Evolutionary conservation across 2,113 vertebrate species (phyloP).

Genomic region (Athene noctua): DNA sequence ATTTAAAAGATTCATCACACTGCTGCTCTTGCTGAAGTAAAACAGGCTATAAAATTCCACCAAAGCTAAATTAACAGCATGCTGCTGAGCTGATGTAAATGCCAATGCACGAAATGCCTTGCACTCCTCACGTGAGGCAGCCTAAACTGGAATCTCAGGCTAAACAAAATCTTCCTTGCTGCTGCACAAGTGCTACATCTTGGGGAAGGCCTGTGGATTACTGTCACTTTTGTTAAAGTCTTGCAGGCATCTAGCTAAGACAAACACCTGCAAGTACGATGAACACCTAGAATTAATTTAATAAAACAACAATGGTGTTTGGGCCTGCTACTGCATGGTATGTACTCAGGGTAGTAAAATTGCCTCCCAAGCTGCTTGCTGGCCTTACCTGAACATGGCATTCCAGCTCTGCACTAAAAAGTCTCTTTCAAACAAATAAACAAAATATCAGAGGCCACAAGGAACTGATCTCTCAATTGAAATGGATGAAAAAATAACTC

Average conservation of each 20-base stretch:
- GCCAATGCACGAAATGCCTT: neutral
- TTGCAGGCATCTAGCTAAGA: neutral
- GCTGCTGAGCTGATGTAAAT: neutral
- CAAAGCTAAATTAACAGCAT: neutral
- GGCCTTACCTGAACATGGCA: neutral
- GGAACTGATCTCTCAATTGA: neutral
- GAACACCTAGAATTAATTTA: neutral
- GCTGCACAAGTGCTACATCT: neutral
- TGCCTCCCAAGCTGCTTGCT: neutral
- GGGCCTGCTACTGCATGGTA: neutral
- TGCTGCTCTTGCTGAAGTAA: neutral
- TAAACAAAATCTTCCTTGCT: neutral
- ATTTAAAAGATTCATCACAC: neutral
- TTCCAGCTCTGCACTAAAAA: neutral
- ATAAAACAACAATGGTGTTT: neutral
- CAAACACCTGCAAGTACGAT: neutral
- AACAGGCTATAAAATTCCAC: neutral
- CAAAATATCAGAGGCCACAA: neutral
- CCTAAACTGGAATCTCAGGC: neutral
- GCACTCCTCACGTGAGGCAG: neutral
- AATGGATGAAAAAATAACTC: neutral
- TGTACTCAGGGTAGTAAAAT: neutral
- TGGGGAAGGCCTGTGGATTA: neutral
- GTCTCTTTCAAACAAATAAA: too few relatives aligned
- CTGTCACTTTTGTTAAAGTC: neutral